phyloP scores from a whole-genome alignment of 2,113 vertebrate species.

The Otolemur garnettii region DNA sequence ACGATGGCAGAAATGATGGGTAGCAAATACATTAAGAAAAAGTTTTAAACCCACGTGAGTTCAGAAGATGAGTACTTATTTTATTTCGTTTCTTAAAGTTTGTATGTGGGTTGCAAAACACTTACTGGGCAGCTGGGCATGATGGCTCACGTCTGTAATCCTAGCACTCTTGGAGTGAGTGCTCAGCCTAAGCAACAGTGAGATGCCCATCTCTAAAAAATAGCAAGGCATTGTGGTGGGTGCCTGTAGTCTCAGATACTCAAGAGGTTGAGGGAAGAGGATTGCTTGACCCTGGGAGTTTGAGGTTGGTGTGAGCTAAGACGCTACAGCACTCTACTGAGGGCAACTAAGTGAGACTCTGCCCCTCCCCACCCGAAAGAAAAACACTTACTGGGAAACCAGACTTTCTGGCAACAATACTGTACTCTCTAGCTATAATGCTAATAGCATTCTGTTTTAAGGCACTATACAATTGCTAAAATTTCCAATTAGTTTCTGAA shows the following conservation, averaged over 20 bases:
- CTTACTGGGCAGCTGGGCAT: not conserved
- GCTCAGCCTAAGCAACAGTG: too few relatives aligned
- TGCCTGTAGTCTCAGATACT: too few relatives aligned
- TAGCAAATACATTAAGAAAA: conserved; percentile 42
- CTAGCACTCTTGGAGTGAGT: too few relatives aligned
- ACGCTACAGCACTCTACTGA: too few relatives aligned
- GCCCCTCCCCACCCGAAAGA: too few relatives aligned
- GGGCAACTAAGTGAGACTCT: too few relatives aligned
- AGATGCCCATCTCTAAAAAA: too few relatives aligned
- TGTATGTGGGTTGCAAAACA: conserved; percentile 53
- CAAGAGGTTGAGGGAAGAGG: too few relatives aligned
- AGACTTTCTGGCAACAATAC: conserved; percentile 53
- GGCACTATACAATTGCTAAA: conserved; percentile 55
- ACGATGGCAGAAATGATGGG: not conserved
- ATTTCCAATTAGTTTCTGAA: conserved; percentile 30
- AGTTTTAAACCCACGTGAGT: conserved; percentile 24
- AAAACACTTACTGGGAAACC: conserved; percentile 16
- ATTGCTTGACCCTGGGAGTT: too few relatives aligned
- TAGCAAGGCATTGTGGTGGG: too few relatives aligned
- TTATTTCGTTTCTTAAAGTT: conserved; percentile 25
- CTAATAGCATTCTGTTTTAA: conserved; percentile 58
- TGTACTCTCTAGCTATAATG: not conserved
- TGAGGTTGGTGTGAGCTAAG: too few relatives aligned
- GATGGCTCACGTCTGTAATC: too few relatives aligned
- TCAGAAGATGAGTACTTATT: conserved; percentile 43